Conservation (phyloP, 2,797 vertebrate genomes). For the Thaleichthys pacificus region DNA sequence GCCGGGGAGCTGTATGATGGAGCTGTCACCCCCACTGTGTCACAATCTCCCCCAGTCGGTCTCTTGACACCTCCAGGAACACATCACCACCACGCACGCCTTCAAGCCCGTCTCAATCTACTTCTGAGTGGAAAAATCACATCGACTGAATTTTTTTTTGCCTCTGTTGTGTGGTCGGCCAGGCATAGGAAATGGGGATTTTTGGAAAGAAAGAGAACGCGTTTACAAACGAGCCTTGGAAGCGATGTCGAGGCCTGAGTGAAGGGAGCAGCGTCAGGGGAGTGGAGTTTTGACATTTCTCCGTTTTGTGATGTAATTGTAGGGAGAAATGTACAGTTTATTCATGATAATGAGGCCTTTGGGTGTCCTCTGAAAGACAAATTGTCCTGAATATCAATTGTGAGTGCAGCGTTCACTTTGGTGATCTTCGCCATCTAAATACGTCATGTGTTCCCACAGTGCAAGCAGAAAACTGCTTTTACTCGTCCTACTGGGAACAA, state of each 20-base stretch:
- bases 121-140: slow-evolving; percentile 51
- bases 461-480: too few relatives aligned
- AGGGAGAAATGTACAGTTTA: background rate
- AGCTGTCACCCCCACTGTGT: slow-evolving; percentile 70
- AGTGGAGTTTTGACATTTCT: background rate
- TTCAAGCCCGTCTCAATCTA: slow-evolving; percentile 52
- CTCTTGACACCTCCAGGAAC: slow-evolving; percentile 59
- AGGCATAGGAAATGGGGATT: slow-evolving; percentile 34
- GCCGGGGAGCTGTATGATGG: slow-evolving; percentile 57
- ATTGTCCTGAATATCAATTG: background rate
- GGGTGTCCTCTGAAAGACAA: background rate
- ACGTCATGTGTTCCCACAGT: background rate
- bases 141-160: background rate
- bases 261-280: slow-evolving; percentile 1
- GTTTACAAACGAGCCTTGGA: slow-evolving; percentile 1
- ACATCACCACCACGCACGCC: slow-evolving; percentile 52
- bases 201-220: slow-evolving; percentile 9
- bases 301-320: background rate
- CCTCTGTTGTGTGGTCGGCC: slow-evolving; percentile 29
- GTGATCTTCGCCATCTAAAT: background rate
- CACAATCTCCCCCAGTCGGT: slow-evolving; percentile 57
- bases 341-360: slow-evolving; percentile 15
- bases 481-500: too few relatives aligned
- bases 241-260: slow-evolving; percentile 3
- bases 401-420: background rate